phyloP scores from a whole-genome alignment of 2,113 vertebrate species.

The Marmota flaviventris region DNA sequence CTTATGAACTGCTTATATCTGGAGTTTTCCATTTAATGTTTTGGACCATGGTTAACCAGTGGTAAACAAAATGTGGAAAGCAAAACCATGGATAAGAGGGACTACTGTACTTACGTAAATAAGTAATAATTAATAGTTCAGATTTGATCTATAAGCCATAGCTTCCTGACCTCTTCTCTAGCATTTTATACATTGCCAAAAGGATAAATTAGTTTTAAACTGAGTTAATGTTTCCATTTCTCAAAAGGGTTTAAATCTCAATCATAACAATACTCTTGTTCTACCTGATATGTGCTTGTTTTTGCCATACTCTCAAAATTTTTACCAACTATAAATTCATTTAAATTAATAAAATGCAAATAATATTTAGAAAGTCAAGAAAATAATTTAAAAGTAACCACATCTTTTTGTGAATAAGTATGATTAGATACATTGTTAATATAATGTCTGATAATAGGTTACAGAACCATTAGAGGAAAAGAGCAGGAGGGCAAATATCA shows the following conservation, averaged over 20 bases:
- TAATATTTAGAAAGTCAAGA: neutral
- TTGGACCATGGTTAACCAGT: neutral
- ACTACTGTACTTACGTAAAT: conserved; percentile 11
- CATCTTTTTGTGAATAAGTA: neutral
- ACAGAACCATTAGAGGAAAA: conserved; percentile 38
- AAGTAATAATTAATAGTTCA: neutral
- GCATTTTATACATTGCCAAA: conserved; percentile 32
- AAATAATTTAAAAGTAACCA: conserved; percentile 25
- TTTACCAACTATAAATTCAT: conserved; percentile 2
- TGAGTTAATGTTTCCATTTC: conserved; percentile 49
- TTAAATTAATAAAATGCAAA: conserved; percentile 55
- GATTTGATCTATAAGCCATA: neutral
- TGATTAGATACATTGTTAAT: neutral
- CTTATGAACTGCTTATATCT: neutral
- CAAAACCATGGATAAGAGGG: neutral
- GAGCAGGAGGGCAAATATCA: neutral
- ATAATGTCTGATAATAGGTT: conserved; percentile 19
- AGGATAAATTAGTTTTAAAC: neutral
- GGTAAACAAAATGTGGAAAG: neutral
- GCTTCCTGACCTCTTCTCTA: neutral
- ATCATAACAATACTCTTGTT: conserved; percentile 50
- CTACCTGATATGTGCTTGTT: neutral
- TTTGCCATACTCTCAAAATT: conserved; percentile 24
- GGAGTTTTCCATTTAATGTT: neutral
- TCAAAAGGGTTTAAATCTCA: neutral